phyloP scores from a whole-genome alignment of 2,888 invertebrate species.

The Autographa gamma region DNA sequence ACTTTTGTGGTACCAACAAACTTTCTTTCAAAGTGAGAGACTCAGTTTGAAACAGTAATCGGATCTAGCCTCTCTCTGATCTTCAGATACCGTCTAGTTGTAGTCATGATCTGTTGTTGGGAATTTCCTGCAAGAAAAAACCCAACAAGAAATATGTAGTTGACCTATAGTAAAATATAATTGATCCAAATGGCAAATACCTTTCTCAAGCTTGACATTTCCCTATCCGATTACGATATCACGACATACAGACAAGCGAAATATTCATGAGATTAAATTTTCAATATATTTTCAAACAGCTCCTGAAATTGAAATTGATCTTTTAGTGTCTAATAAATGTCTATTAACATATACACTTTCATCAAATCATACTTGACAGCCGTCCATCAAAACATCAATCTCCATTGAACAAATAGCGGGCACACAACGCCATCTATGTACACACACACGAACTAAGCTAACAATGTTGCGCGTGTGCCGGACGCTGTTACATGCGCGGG shows the following conservation, averaged over 20 bases:
- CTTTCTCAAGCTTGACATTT: conserved; percentile 4
- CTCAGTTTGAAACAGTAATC: too few species aligned
- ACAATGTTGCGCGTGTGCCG: conserved; percentile 26
- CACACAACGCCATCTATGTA: conserved; percentile 53
- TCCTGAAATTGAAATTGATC: neutral
- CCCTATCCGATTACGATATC: conserved; percentile 4
- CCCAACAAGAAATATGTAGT: neutral
- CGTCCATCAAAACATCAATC: conserved; percentile 26
- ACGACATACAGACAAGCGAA: neutral
- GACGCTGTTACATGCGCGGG: conserved; percentile 20
- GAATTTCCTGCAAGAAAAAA: neutral
- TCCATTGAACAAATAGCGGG: conserved; percentile 17
- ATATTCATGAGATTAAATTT: neutral
- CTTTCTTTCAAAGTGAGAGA: too few species aligned
- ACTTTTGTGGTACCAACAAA: too few species aligned
- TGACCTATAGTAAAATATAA: neutral
- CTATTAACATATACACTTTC: conserved; percentile 7
- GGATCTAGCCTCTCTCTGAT: neutral
- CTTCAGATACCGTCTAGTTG: neutral
- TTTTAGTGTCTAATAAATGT: neutral
- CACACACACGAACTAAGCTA: conserved; percentile 26
- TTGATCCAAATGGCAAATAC: conserved; percentile 1
- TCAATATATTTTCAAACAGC: neutral
- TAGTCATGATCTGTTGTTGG: neutral
- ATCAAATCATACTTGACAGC: conserved; percentile 10